Evolutionary conservation across 1,140 invertebrate genomes (phyloP), one percentile per base, ranked within the genome.

Genomic region (Potamilus streckersoni): DNA sequence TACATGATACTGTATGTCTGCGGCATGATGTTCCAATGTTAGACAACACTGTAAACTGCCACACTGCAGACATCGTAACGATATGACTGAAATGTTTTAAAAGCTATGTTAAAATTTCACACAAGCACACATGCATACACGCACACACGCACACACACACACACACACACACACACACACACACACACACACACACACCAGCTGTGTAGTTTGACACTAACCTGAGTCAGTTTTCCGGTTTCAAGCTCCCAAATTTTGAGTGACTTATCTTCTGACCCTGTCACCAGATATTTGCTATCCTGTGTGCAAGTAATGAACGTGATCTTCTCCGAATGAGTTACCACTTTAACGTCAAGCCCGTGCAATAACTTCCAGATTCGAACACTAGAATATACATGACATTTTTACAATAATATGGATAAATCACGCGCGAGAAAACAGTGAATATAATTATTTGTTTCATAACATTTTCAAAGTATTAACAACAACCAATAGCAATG

Each of bases 211-310:
- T 11, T 49, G 38, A 38, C 27, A 23, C 20, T 49, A 65, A 77
- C 75, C 75, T 77, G 75, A 17, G 73, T 61, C 19, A 77, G 67
- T 69, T 77, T 77, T 16, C 75, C 75, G 12, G 64, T 77, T 19
- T 69, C 70, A 55, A 77, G 14, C 49, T 77, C 75, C 75, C 75
- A 77, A 0, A 77, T 66, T 58, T 77, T 77, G 14, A 77, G 63
- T 23, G 75, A 77, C 14, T 60, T 13, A 63, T 77, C 75, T 19
- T 66, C 63, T 13, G 75, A 67, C 3, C 75, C 75, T 19, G 75
- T 77, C 15, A 77, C 70, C 4, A 77, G 65, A 60, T 67, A 69
- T 60, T 77, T 63, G 49, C 75, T 77, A 23, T 77, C 70, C n/a
- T 61, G 64, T 38, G 75, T 67, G 59, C 75, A 77, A 15, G 20